A percentile compares a stretch with the other conserved stretches of the same genome.
phyloP scores from a whole-genome alignment of 2,113 vertebrate genomes.

The Galeopterus variegatus region DNA sequence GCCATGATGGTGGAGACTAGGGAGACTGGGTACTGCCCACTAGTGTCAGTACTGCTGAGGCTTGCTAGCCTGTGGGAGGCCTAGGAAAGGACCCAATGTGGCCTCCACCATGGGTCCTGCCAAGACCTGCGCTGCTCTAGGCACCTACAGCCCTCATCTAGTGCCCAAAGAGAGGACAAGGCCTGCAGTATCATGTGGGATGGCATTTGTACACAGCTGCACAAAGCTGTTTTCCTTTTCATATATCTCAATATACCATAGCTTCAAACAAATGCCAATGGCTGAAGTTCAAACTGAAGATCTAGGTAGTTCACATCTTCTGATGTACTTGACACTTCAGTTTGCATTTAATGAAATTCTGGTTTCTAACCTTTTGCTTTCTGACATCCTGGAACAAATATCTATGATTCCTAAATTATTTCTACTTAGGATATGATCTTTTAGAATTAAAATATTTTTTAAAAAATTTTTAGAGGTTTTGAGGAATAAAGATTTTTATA shows the following conservation, averaged over 20 bases:
- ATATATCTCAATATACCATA: background rate
- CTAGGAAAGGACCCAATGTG: no score
- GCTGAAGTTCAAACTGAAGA: conserved; percentile 44
- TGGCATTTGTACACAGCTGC: background rate
- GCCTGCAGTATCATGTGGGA: accelerated
- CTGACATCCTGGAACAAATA: conserved; percentile 48
- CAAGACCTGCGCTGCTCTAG: background rate
- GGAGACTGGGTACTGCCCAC: background rate
- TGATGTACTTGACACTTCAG: conserved; percentile 20
- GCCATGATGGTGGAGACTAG: background rate
- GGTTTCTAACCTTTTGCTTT: conserved; percentile 58
- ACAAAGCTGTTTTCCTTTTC: background rate
- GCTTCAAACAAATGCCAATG: conserved; percentile 61
- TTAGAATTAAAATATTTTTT: conserved; percentile 25
- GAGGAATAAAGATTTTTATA: background rate
- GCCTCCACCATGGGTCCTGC: background rate
- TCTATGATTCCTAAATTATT: conserved; percentile 17
- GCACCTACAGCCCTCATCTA: background rate
- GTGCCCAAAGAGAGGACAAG: background rate
- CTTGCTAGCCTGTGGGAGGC: background rate
- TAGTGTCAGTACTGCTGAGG: background rate
- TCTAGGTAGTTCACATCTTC: background rate
- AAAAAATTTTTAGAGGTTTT: no score
- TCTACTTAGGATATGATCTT: background rate
- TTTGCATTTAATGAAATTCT: conserved; percentile 57